A percentile compares a stretch with the other conserved stretches of the same genome.
phyloP scores from a whole-genome alignment of 2,113 vertebrate species.

The Paradisaea rubra region DNA sequence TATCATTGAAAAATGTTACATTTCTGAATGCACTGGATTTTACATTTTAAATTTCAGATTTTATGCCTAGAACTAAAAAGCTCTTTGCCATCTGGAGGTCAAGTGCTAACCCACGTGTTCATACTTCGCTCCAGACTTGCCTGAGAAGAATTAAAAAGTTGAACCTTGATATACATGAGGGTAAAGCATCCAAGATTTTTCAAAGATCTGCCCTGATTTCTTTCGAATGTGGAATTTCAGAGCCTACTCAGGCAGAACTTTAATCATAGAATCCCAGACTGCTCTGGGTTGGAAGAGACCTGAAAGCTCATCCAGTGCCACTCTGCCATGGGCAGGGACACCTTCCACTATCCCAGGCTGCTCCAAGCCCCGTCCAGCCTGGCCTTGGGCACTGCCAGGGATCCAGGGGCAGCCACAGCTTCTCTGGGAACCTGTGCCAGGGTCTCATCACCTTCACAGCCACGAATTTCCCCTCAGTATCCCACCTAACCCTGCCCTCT shows the following conservation, averaged over 20 bases:
- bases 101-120: rapidly evolving
- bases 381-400: rapidly evolving
- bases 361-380: rapidly evolving
- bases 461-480: neutral
- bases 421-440: neutral
- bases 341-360: rapidly evolving
- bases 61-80: neutral
- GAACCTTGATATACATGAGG: neutral
- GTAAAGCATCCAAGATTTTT: neutral
- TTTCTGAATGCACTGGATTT: neutral
- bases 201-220: neutral
- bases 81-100: neutral
- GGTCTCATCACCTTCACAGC: rapidly evolving
- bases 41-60: neutral
- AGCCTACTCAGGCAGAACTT: neutral
- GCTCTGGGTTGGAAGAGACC: neutral
- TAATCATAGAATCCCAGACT: neutral
- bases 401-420: neutral
- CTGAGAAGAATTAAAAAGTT: neutral
- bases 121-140: neutral
- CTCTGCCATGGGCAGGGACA: neutral
- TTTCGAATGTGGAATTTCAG: neutral
- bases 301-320: rapidly evolving
- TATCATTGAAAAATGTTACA: neutral
- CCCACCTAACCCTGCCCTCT: neutral